Evolutionary conservation across 2,888 invertebrate genomes (phyloP).

Genomic region (Isoperla grammatica): DNA sequence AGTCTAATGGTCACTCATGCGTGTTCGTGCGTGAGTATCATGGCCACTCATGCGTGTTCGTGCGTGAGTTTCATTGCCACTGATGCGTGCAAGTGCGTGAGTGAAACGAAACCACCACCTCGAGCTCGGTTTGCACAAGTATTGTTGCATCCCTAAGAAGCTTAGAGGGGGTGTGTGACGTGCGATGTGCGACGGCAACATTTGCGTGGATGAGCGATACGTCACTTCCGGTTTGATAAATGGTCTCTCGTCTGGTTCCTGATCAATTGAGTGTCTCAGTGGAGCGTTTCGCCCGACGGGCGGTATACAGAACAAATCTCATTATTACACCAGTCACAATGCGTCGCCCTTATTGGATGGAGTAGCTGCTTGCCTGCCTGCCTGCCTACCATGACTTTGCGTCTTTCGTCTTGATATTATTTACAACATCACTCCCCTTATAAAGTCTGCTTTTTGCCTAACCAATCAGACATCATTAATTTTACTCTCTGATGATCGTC

Average conservation of each 20-base stretch:
- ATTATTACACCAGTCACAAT: constrained; percentile 15
- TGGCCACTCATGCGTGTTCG: no score
- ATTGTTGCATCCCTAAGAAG: no score
- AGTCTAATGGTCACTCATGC: no score
- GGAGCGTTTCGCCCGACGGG: not conserved
- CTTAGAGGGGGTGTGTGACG: no score
- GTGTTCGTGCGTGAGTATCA: no score
- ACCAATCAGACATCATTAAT: constrained; percentile 15
- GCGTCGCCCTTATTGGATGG: not conserved
- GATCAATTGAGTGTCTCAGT: constrained; percentile 10
- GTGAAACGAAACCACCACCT: no score
- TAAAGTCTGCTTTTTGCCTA: constrained; percentile 3
- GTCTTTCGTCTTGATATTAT: constrained; percentile 4
- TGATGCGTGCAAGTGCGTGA: no score
- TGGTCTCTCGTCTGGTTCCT: constrained; percentile 4
- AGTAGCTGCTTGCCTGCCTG: not conserved
- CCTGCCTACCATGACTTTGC: constrained; percentile 13
- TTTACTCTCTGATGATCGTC: constrained; percentile 5
- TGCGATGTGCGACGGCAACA: not conserved
- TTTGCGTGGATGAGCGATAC: constrained; percentile 7
- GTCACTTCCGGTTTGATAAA: constrained; percentile 16
- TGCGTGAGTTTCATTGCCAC: no score
- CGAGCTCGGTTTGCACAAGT: no score
- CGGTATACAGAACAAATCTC: constrained; percentile 2
- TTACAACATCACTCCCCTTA: constrained; percentile 15